These are phyloP conservation scores for Eubasilissa regina DNA, from an alignment of 1,140 invertebrate genomes.

Conservation along the genomic window DNA sequence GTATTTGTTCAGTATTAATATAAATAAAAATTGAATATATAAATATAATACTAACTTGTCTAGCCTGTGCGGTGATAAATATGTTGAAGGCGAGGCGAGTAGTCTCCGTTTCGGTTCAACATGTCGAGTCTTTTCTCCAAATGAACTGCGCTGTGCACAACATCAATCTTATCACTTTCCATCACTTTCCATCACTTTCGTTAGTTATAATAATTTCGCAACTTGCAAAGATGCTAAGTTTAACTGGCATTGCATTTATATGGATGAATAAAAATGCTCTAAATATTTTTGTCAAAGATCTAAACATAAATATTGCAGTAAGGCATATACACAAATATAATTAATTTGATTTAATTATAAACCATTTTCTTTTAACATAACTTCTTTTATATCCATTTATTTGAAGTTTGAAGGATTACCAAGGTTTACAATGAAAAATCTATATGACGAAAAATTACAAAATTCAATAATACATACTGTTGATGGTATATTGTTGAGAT, in stretches of 20 bases:
- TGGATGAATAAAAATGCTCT: no score
- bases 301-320: no score
- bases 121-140: slow-evolving; percentile 29
- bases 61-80: slow-evolving; percentile 55
- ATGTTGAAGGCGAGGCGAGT: slow-evolving; percentile 52
- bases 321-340: no score
- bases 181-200: no score
- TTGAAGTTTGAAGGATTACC: neutral
- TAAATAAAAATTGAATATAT: neutral
- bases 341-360: no score
- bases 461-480: slow-evolving; percentile 37
- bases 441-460: slow-evolving; percentile 2
- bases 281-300: no score
- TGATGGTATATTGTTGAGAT: slow-evolving; percentile 37
- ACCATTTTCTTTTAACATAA: neutral
- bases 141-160: neutral
- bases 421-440: neutral
- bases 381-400: neutral
- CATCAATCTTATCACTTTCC: neutral
- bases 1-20: neutral
- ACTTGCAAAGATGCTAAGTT: no score
- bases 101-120: slow-evolving; percentile 51
- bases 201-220: no score
- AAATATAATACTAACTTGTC: slow-evolving; percentile 40
- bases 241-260: no score